Percentiles rank a stretch among this genome's conserved stretches.
These are phyloP conservation scores for Aporrectodea caliginosa DNA, from an alignment of 1,140 invertebrate genomes.

Conservation along the genomic window DNA sequence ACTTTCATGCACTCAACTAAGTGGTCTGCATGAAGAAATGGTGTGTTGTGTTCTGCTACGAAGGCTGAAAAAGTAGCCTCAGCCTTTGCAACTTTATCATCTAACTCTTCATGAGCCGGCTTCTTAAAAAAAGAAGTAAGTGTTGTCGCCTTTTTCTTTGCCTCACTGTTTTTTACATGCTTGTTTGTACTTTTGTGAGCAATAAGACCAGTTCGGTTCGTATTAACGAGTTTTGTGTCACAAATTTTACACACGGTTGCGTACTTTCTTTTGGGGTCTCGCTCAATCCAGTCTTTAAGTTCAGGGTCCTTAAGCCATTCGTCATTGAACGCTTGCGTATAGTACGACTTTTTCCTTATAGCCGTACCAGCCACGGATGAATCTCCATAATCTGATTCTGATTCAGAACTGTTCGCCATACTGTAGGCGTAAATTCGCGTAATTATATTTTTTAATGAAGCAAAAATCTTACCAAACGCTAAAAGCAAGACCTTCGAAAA, in stretches of 20 bases:
- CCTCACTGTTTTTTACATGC: background rate
- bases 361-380: too few species aligned
- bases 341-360: background rate
- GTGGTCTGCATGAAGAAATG: background rate
- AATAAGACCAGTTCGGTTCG: background rate
- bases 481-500: too few species aligned
- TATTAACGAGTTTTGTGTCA: background rate
- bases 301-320: background rate
- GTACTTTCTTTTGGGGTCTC: background rate
- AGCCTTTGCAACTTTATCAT: background rate
- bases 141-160: background rate
- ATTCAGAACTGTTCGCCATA: too few species aligned
- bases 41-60: background rate
- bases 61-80: background rate
- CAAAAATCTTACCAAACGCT: too few species aligned
- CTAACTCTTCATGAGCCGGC: background rate
- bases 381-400: too few species aligned
- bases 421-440: too few species aligned
- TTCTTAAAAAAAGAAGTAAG: background rate
- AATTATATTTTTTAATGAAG: too few species aligned
- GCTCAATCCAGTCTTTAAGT: background rate
- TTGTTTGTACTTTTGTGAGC: background rate
- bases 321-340: background rate
- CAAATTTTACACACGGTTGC: background rate
- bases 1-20: background rate